Conservation (phyloP, 1,140 invertebrate species). For the Metopolophium dirhodum region DNA sequence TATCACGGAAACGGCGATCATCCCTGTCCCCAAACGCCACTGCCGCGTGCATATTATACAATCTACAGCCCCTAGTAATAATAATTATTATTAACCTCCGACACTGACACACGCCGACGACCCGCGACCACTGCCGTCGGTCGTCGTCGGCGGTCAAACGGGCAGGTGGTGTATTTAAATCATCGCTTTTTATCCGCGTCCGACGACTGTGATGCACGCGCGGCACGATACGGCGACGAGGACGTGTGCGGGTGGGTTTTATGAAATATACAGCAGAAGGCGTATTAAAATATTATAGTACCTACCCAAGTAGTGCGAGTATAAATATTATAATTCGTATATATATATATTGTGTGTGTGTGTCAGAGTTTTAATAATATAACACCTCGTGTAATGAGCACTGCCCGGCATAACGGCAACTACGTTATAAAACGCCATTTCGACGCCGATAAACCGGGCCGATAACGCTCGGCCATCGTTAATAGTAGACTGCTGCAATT, state of each 20-base stretch:
- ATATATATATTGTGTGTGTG: background rate
- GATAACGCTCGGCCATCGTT: background rate
- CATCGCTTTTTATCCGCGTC: slow-evolving; percentile 4
- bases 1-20: background rate
- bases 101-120: background rate
- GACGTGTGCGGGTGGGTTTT: background rate
- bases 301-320: too few relatives aligned
- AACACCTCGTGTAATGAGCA: background rate
- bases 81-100: background rate
- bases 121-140: background rate
- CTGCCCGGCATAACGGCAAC: background rate
- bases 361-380: background rate
- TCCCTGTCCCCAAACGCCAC: background rate
- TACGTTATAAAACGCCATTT: background rate
- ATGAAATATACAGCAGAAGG: background rate
- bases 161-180: background rate
- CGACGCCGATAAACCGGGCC: background rate
- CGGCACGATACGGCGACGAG: background rate
- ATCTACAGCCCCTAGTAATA: background rate
- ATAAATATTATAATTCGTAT: background rate
- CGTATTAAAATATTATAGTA: background rate
- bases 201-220: background rate
- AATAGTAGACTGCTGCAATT: background rate
- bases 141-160: too few relatives aligned
- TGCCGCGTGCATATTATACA: too few relatives aligned